Conservation (phyloP, 2,888 invertebrate genomes). For the Cataglyphis livida region DNA sequence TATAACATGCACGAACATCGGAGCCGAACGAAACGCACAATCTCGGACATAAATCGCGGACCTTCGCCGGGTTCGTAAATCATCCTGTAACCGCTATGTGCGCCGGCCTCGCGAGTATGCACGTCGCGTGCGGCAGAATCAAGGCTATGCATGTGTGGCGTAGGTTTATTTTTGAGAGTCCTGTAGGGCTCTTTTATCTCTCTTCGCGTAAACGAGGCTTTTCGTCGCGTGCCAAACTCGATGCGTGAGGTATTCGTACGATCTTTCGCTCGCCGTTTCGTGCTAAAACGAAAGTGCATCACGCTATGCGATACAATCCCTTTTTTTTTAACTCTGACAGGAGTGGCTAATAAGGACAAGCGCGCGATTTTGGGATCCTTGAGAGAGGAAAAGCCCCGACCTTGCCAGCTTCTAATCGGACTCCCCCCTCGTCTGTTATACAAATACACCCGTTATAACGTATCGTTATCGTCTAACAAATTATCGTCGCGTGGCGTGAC, state of each 20-base stretch:
- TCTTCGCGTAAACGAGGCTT: constrained; percentile 56
- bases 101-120: constrained; percentile 45
- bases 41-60: constrained; percentile 64
- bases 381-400: background rate
- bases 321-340: constrained; percentile 30
- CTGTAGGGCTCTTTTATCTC: constrained; percentile 54
- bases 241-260: constrained; percentile 68
- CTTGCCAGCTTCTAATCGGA: background rate
- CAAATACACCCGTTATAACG: background rate
- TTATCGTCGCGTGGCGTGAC: constrained; percentile 49
- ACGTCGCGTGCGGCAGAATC: constrained; percentile 70
- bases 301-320: background rate
- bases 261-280: constrained; percentile 52
- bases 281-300: constrained; percentile 42
- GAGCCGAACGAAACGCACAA: constrained; percentile 22
- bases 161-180: constrained; percentile 72
- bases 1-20: background rate
- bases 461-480: constrained; percentile 24
- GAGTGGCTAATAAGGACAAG: constrained; percentile 21
- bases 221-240: constrained; percentile 64
- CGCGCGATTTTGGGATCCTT: constrained; percentile 6
- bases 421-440: background rate
- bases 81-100: constrained; percentile 61
- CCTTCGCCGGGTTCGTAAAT: constrained; percentile 62
- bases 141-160: constrained; percentile 68